Evolutionary conservation across 2,797 vertebrate genomes (phyloP).

Genomic region (Pangasius macronema): DNA sequence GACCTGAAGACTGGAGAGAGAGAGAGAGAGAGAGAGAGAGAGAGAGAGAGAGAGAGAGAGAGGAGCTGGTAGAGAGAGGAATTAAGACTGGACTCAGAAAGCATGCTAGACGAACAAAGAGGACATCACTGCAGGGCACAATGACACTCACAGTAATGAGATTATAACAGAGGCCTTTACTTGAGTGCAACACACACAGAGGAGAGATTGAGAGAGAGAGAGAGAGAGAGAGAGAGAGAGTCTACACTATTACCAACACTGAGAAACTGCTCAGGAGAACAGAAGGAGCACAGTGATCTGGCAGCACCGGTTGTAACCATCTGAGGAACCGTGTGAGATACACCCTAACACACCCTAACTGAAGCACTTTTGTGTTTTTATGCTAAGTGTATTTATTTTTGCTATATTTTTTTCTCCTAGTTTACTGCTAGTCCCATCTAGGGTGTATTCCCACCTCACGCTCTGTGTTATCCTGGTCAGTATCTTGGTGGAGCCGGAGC

Average conservation of each 20-base stretch:
- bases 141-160: conserved; percentile 25
- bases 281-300: neutral
- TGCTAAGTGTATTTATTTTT: neutral
- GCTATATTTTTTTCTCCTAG: neutral
- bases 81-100: conserved; percentile 20
- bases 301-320: neutral
- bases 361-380: neutral
- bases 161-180: conserved; percentile 26
- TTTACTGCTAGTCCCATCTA: neutral
- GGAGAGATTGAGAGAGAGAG: neutral
- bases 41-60: neutral
- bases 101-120: conserved; percentile 26
- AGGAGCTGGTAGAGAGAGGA: neutral
- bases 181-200: neutral
- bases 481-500: neutral
- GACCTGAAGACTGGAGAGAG: neutral
- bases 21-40: neutral
- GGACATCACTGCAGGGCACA: conserved; percentile 28
- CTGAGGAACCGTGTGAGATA: neutral
- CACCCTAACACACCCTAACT: neutral
- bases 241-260: neutral
- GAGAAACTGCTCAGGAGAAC: neutral
- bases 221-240: neutral
- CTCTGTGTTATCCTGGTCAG: neutral
- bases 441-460: neutral